Percentiles rank a stretch among this genome's conserved stretches.
Conservation (phyloP, 2,888 invertebrate genomes). For the Eurytoma adleriae region DNA sequence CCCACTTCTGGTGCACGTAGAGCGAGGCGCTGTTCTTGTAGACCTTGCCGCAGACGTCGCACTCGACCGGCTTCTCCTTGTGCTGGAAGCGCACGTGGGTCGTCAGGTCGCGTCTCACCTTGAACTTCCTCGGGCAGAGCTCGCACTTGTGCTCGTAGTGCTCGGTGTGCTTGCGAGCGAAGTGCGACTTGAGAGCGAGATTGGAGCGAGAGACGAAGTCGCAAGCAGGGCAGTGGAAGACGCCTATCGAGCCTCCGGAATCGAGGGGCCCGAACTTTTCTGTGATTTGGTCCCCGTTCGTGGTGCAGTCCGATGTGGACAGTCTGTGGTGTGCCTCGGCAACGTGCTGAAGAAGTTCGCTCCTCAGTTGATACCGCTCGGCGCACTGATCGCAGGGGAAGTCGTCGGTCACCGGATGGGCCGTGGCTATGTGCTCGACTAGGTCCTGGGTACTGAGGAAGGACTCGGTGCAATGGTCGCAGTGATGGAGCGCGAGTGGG, state of each 20-base stretch:
- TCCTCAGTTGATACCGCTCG: slow-evolving; percentile 7
- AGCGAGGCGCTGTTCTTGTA: slow-evolving; percentile 59
- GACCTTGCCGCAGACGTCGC: slow-evolving; percentile 59
- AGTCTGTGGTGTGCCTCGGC: slow-evolving; percentile 28
- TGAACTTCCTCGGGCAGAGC: slow-evolving; percentile 68
- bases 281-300: slow-evolving; percentile 69
- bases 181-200: slow-evolving; percentile 60
- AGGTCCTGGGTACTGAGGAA: slow-evolving; percentile 24
- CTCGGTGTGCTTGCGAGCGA: slow-evolving; percentile 67
- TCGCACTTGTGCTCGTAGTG: slow-evolving; percentile 68
- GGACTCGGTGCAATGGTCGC: slow-evolving; percentile 40
- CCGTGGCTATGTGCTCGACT: slow-evolving; percentile 30
- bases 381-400: slow-evolving; percentile 36
- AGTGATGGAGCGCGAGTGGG: slow-evolving; percentile 22
- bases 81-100: slow-evolving; percentile 63
- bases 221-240: slow-evolving; percentile 69
- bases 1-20: slow-evolving; percentile 58
- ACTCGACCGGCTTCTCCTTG: slow-evolving; percentile 49
- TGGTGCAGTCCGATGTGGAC: slow-evolving; percentile 42
- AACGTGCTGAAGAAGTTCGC: slow-evolving; percentile 35
- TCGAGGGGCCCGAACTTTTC: slow-evolving; percentile 70
- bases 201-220: slow-evolving; percentile 39
- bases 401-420: neutral
- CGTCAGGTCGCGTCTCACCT: slow-evolving; percentile 69
- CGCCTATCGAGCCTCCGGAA: slow-evolving; percentile 57